Base-by-base conservation (phyloP, 2,888 invertebrate species). In the Bombyx huttoni region DNA sequence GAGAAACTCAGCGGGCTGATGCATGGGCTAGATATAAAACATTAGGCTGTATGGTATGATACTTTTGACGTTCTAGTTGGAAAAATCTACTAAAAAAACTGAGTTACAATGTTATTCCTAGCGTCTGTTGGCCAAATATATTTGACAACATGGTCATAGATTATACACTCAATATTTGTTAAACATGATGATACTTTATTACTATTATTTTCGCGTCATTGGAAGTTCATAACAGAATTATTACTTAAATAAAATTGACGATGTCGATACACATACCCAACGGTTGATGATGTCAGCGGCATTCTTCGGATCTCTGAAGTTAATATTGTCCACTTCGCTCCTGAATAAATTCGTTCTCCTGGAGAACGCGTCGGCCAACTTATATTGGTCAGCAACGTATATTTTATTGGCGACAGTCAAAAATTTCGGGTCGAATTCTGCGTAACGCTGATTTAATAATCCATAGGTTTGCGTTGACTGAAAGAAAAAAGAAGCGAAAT, bases 321-420 rank as follows among this genome's bases (percentile, higher is more conserved):
- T 57, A 3, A 76, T 35, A 8, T 53, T 58, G 34, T 73, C 70
- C 7, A 75, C 60, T 34, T 70, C 68, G 52, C 68, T 68, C 13
- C 52, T 57, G 59, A 70, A 77, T 0, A 57, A 51, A 0, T 52
- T 52, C 1, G 69, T 69, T 0, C 56, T 52, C 0, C 46, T 47
- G 0, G 53, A 49, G 58, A 78, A 78, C 1, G 51, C 2, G 0
- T 68, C 61, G 33, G 62, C 52, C 14, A 77, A 51, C 0, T 56
- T 52, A 51, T 56, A 63, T 0, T 56, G 46, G 3, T 70, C 14
- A 1, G 63, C 56, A 6, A 78, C 68, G 56, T 69, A 72, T 33
- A 78, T 58, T 58, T 74, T 78, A 62, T 75, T 73, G 34, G 73
- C 73, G 10, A 78, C 58, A 0, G 68, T 68, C 50, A 78, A 52